Evolutionary conservation across 2,888 invertebrate species (phyloP), one percentile per base, ranked within the genome.

Genomic region (Nebria brevicollis): DNA sequence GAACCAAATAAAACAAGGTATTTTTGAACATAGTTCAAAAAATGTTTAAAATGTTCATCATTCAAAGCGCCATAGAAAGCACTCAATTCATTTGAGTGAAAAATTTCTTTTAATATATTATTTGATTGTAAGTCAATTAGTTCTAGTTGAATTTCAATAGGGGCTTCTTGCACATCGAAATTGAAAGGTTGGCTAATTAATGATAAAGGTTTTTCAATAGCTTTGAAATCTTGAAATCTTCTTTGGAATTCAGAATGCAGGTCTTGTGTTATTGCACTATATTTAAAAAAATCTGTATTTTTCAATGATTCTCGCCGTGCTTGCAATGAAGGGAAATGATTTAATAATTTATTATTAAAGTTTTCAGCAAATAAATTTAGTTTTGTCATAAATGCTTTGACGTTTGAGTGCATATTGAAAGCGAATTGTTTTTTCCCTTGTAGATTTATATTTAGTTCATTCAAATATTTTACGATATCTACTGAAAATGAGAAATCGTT

Each of bases 361-460:
- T 82, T 72, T 77, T 82, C 77, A 82, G 66, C 77, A 77, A 82
- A 73, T 77, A 82, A 77, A 65, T 82, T 82, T 2, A 82, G 74
- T 82, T 82, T 82, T 73, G 42, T 82, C 66, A 72, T 77, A 73
- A 77, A 82, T 72, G 77, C 64, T 72, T 77, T 77, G 66, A 77
- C 73, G 42, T 82, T 73, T 73, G 65, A 64, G 77, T 77, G 20
- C 77, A 82, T 77, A 65, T 82, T 26, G 73, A 65, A 66, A 72
- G 73, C 73, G 77, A 77, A 77, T 77, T 65, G 34, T 13, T 77
- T 77, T 72, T 82, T 82, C 34, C 82, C 77, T 77, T 82, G 82
- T 74, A 77, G 43, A 65, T 15, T 66, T 34, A 77, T 72, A 77
- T 77, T 77, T 72, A 82, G 66, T 65, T 77, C 74, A 77, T 66